phyloP scores from a whole-genome alignment of 2,888 invertebrate genomes.

The Volucella zonaria region DNA sequence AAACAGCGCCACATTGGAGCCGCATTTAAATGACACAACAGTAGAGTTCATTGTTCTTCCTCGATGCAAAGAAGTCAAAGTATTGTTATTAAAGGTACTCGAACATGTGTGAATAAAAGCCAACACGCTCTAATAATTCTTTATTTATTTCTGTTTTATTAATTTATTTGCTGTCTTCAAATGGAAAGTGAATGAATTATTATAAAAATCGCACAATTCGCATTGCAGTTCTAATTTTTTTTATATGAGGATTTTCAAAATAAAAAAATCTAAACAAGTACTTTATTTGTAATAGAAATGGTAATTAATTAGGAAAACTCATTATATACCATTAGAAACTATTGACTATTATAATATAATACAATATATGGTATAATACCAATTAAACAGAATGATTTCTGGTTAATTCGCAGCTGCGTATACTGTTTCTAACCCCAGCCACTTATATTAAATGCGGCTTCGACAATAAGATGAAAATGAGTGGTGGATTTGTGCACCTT shows the following conservation, averaged over 20 bases:
- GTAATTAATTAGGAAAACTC: too few relatives aligned
- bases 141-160: slow-evolving; percentile 52
- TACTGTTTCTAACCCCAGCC: too few relatives aligned
- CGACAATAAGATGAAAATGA: too few relatives aligned
- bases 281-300: too few relatives aligned
- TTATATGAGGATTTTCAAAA: background rate
- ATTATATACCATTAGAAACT: too few relatives aligned
- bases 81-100: slow-evolving; percentile 13
- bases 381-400: too few relatives aligned
- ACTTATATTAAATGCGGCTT: too few relatives aligned
- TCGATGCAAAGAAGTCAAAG: slow-evolving; percentile 22
- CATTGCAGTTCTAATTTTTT: slow-evolving; percentile 3
- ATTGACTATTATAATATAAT: too few relatives aligned
- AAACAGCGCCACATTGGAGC: slow-evolving; percentile 17
- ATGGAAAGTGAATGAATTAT: slow-evolving; percentile 1
- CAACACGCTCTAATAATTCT: slow-evolving; percentile 62
- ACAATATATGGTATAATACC: too few relatives aligned
- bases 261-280: too few relatives aligned
- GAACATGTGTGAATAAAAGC: slow-evolving; percentile 22
- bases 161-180: slow-evolving; percentile 35
- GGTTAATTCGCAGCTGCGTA: too few relatives aligned
- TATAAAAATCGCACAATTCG: background rate
- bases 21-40: slow-evolving; percentile 30
- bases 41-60: slow-evolving; percentile 49
- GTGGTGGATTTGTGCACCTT: too few relatives aligned